A percentile compares a stretch with the other conserved stretches of the same genome.
These are phyloP conservation scores for Trinorchestia longiramus DNA, from an alignment of 1,140 invertebrate genomes.

Conservation along the genomic window DNA sequence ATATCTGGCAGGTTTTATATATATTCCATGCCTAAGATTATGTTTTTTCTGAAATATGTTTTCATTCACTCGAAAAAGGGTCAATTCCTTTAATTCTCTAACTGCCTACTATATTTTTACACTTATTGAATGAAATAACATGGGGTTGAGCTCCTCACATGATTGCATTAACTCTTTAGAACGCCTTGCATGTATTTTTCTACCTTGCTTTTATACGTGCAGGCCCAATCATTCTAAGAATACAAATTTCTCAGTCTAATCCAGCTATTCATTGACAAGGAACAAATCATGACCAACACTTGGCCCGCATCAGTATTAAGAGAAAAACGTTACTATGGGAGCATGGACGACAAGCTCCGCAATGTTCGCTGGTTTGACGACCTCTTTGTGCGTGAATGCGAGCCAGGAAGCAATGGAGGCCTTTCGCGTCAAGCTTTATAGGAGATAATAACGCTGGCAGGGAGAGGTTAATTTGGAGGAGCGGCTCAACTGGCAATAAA, in stretches of 20 bases:
- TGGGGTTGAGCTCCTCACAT: too few relatives aligned
- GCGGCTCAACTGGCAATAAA: constrained; percentile 6
- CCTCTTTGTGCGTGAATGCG: not conserved
- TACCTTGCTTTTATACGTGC: not conserved
- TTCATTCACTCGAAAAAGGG: too few relatives aligned
- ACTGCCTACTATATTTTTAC: too few relatives aligned
- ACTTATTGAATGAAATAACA: too few relatives aligned
- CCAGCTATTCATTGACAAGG: not conserved
- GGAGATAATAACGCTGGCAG: constrained; percentile 6
- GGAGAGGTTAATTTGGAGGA: not conserved
- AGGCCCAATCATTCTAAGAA: not conserved
- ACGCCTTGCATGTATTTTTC: too few relatives aligned
- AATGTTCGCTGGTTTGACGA: not conserved
- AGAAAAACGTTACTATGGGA: not conserved
- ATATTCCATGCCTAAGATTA: too few relatives aligned
- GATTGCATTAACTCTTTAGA: too few relatives aligned
- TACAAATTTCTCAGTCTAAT: not conserved
- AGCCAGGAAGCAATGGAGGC: not conserved
- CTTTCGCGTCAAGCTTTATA: not conserved
- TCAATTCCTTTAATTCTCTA: too few relatives aligned
- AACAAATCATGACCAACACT: not conserved
- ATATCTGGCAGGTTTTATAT: too few relatives aligned
- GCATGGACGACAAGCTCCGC: not conserved
- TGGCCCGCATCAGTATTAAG: not conserved
- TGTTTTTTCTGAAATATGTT: too few relatives aligned